These are phyloP conservation scores for Leucopternis melanops DNA, from an alignment of 2,113 vertebrate genomes.

Conservation along the genomic window DNA sequence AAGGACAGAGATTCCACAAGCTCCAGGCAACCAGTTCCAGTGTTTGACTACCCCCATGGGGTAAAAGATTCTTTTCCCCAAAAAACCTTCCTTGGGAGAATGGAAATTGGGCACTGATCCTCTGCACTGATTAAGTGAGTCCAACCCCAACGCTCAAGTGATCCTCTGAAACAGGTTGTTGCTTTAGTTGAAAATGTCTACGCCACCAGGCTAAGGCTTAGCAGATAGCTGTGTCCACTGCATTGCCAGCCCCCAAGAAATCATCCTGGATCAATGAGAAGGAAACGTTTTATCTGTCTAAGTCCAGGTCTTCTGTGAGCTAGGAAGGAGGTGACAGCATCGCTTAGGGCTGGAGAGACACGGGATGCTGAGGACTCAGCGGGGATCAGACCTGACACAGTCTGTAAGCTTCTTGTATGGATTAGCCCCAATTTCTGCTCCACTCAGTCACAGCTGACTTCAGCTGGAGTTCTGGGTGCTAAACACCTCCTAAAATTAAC, in stretches of 20 bases:
- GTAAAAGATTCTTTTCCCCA: neutral
- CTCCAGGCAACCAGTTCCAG: neutral
- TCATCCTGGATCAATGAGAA: neutral
- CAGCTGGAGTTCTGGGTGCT: neutral
- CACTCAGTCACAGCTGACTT: neutral
- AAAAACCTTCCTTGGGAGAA: neutral
- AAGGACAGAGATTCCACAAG: neutral
- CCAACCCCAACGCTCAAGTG: neutral
- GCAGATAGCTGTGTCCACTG: neutral
- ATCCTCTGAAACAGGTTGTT: neutral
- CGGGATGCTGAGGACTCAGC: neutral
- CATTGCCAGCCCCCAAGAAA: neutral
- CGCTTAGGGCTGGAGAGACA: neutral
- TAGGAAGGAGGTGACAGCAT: neutral
- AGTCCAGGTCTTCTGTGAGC: neutral
- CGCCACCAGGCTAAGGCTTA: neutral
- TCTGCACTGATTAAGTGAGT: neutral
- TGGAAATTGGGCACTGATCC: neutral
- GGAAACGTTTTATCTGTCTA: neutral
- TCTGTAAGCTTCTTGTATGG: neutral
- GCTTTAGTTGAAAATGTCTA: neutral
- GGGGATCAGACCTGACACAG: accelerated
- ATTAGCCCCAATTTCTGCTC: neutral
- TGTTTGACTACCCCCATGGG: neutral
- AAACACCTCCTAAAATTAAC: neutral